Evolutionary conservation across 2,888 invertebrate genomes (phyloP).

Genomic region (Polyommatus icarus): DNA sequence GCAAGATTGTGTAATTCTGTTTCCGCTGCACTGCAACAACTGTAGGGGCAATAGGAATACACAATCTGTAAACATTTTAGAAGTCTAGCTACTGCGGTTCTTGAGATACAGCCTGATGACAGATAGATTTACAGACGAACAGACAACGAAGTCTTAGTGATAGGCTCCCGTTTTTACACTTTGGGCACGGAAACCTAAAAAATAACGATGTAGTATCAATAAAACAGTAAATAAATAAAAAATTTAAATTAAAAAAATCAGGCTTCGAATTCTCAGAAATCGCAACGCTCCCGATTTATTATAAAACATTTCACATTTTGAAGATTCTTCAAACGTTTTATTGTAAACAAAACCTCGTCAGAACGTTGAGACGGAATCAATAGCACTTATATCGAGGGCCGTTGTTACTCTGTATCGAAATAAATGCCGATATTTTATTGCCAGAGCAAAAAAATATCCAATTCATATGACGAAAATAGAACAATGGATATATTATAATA

Average conservation of each 20-base stretch:
- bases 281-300: not conserved
- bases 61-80: too few relatives aligned
- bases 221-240: not conserved
- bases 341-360: slow-evolving; percentile 28
- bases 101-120: too few relatives aligned
- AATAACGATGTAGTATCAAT: too few relatives aligned
- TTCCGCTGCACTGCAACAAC: too few relatives aligned
- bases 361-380: slow-evolving; percentile 41
- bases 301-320: not conserved
- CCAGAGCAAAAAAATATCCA: not conserved
- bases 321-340: slow-evolving; percentile 17
- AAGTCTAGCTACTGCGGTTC: too few relatives aligned
- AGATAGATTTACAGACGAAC: too few relatives aligned
- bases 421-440: slow-evolving; percentile 16
- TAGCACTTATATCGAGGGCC: slow-evolving; percentile 43
- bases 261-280: not conserved
- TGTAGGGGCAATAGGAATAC: too few relatives aligned
- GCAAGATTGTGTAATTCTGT: too few relatives aligned
- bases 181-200: too few relatives aligned
- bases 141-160: too few relatives aligned
- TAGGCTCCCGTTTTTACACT: too few relatives aligned
- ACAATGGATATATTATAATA: not conserved
- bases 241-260: not conserved
- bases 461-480: not conserved
- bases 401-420: not conserved